phyloP scores from a whole-genome alignment of 2,888 invertebrate species.

The Drosophila buzzatii region DNA sequence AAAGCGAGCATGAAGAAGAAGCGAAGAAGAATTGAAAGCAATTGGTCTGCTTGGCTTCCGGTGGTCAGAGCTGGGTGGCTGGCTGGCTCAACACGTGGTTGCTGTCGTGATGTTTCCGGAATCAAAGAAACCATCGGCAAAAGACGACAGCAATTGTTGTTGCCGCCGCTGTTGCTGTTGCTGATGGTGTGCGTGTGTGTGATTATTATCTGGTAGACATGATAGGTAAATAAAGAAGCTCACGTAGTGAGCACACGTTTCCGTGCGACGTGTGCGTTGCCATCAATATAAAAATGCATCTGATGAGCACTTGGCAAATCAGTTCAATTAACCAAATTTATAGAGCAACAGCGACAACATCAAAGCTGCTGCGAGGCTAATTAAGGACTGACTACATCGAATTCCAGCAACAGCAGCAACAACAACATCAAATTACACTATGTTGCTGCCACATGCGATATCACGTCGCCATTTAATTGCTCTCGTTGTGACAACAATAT shows the following conservation, averaged over 20 bases:
- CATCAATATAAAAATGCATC: constrained; percentile 70
- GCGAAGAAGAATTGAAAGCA: constrained; percentile 2
- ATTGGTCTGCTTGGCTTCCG: constrained; percentile 35
- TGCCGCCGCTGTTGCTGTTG: not conserved
- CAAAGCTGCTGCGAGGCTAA: constrained; percentile 30
- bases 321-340: constrained; percentile 78
- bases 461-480: constrained; percentile 75
- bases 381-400: constrained; percentile 40
- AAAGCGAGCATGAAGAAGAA: not conserved
- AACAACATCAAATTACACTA: constrained; percentile 21
- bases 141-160: constrained; percentile 11
- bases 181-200: constrained; percentile 8
- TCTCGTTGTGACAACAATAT: constrained; percentile 76
- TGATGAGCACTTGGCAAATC: constrained; percentile 67
- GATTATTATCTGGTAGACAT: constrained; percentile 48
- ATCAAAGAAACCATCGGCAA: constrained; percentile 41
- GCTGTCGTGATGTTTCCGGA: constrained; percentile 49
- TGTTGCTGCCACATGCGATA: constrained; percentile 41
- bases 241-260: constrained; percentile 68
- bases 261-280: constrained; percentile 59
- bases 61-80: constrained; percentile 18
- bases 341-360: constrained; percentile 39
- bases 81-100: constrained; percentile 62
- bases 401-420: constrained; percentile 25
- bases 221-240: constrained; percentile 61